These are phyloP conservation scores for Zaprionus ornatus DNA, from an alignment of 1,140 invertebrate species.

Conservation along the genomic window DNA sequence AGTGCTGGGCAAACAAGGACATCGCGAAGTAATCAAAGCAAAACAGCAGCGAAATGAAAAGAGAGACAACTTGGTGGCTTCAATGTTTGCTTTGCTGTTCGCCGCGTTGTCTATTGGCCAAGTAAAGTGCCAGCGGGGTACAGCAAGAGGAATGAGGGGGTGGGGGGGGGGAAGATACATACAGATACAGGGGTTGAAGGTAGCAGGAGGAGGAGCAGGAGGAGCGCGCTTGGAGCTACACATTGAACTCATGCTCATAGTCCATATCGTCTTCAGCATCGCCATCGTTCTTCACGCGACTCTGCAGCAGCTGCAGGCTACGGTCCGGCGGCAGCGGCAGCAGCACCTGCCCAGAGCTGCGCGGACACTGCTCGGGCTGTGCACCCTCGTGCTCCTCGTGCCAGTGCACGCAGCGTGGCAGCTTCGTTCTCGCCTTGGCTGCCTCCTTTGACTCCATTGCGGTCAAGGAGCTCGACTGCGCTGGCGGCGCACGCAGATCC, in stretches of 20 bases:
- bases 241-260: conserved; percentile 45
- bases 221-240: conserved; percentile 14
- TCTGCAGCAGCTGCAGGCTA: conserved; percentile 6
- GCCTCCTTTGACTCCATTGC: neutral
- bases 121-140: conserved; percentile 3
- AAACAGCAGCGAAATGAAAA: conserved; percentile 12
- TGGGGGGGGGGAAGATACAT: no score
- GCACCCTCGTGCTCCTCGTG: conserved; percentile 3
- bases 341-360: conserved; percentile 17
- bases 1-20: conserved; percentile 60
- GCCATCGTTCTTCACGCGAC: neutral
- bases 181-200: neutral
- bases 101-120: conserved; percentile 33
- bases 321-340: conserved; percentile 39
- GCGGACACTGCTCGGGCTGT: conserved; percentile 2
- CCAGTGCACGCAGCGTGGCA: conserved; percentile 42
- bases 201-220: no score
- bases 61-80: neutral
- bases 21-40: conserved; percentile 52
- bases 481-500: conserved; percentile 6
- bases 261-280: neutral
- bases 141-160: neutral
- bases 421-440: neutral
- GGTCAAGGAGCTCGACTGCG: neutral
- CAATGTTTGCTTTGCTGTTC: conserved; percentile 43